Evolutionary conservation across 2,888 invertebrate species (phyloP).

Genomic region (Noctua pronuba): DNA sequence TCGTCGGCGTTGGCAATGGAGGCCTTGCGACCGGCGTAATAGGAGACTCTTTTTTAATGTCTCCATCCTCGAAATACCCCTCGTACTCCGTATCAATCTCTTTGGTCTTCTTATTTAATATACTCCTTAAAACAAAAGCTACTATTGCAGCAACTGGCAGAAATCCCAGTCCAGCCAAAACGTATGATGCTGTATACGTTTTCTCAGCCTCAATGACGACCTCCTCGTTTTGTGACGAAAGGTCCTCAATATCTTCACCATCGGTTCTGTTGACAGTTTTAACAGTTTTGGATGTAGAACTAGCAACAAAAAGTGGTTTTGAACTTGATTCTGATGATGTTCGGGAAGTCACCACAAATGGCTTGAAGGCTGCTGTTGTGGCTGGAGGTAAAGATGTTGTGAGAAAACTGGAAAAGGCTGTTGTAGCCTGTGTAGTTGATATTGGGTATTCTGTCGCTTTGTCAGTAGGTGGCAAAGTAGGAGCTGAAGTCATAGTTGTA

Average conservation of each 20-base stretch:
- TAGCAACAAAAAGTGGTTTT: conserved; percentile 73
- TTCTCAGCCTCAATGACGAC: conserved; percentile 91
- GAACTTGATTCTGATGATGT: conserved; percentile 85
- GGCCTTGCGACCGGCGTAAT: conserved; percentile 90
- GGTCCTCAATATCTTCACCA: conserved; percentile 68
- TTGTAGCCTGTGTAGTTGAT: conserved; percentile 62
- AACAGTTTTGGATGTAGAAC: conserved; percentile 68
- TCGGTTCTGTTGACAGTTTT: conserved; percentile 74
- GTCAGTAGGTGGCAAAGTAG: conserved; percentile 50
- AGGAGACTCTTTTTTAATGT: conserved; percentile 87
- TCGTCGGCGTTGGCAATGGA: conserved; percentile 88
- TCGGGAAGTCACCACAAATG: conserved; percentile 85
- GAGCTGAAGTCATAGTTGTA: conserved; percentile 70
- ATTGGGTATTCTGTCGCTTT: conserved; percentile 37
- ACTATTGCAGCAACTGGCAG: conserved; percentile 91
- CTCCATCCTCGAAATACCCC: conserved; percentile 91
- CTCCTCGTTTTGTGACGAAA: conserved; percentile 84
- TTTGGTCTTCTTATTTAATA: conserved; percentile 89
- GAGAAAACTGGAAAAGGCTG: conserved; percentile 59
- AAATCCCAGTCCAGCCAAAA: conserved; percentile 91
- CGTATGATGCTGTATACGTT: conserved; percentile 91
- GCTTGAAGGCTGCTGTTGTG: conserved; percentile 74
- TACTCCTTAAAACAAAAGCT: conserved; percentile 89
- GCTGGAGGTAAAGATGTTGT: conserved; percentile 66
- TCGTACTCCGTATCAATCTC: conserved; percentile 91